Evolutionary conservation across 1,140 invertebrate species (phyloP).

Genomic region (Neodiprion fabricii): DNA sequence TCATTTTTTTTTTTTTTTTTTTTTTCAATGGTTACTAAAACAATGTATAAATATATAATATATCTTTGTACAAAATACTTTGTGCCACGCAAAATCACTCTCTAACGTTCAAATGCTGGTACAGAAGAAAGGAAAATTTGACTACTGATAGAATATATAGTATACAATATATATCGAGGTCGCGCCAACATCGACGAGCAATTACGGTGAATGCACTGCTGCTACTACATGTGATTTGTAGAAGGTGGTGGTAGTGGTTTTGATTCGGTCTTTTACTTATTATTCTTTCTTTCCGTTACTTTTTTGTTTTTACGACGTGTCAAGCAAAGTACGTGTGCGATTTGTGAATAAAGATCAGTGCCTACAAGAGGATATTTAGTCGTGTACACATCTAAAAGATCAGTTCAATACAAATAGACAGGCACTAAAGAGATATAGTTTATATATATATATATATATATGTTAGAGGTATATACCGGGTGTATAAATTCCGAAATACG

Average conservation of each 20-base stretch:
- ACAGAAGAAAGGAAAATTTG: background rate
- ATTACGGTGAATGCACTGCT: background rate
- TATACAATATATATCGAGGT: background rate
- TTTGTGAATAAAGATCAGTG: too few relatives aligned
- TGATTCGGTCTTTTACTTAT: background rate
- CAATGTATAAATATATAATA: background rate
- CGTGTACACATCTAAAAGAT: too few relatives aligned
- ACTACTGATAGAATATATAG: too few relatives aligned
- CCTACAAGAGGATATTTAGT: too few relatives aligned
- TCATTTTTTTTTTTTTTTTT: background rate
- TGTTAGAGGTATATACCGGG: too few relatives aligned
- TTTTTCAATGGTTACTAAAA: background rate
- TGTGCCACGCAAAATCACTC: background rate
- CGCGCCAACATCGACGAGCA: constrained; percentile 1
- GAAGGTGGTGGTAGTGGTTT: background rate
- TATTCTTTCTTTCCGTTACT: too few relatives aligned
- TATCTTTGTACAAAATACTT: background rate
- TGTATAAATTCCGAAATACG: too few relatives aligned
- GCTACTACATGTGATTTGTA: background rate
- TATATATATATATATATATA: too few relatives aligned
- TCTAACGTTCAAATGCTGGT: background rate
- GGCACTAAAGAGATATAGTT: too few relatives aligned
- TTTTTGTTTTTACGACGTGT: too few relatives aligned
- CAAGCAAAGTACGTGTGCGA: too few relatives aligned
- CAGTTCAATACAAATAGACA: too few relatives aligned